Evolutionary conservation across 2,113 vertebrate species (phyloP), one percentile per base, ranked within the genome.

Genomic region (Marmota monax): DNA sequence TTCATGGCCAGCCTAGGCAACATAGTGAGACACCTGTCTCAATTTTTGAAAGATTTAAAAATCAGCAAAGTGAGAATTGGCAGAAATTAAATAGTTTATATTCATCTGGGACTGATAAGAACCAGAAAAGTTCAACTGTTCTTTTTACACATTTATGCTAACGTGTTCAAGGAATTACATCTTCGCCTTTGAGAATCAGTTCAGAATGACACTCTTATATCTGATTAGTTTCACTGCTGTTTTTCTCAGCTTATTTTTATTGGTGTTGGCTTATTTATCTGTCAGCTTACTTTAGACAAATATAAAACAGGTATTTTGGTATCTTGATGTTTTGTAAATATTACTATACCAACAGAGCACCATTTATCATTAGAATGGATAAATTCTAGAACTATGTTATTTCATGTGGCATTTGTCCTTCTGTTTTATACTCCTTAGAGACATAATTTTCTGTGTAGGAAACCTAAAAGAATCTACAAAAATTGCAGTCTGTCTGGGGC

Each of bases 111-210:
- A 84, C n/a, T 65, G 9, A 34, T 65, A 95, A 53, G 51, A 53
- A 92, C 34, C 27, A 65, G 29, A 90, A 23, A 73, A 78, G 20
- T 13, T 67, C 39, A 83, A 14, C 25, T 90, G 6, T 92, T 93
- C 74, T 80, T 95, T 92, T 77, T 56, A 77, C 18, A 80, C 16
- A 20, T 61, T 78, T 86, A 63, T 88, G 58, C 45, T 20, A 88
- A 88, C 16, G 32, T 91, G 1, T 22, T 53, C 51, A 70, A 5
- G 72, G 51, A 95, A 48, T 95, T 96, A 63, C 0, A 91, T 22
- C 32, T 92, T 86, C 85, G 27, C 27, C 69, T 94, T 45, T 92
- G 63, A 82, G 61, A 96, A 87, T 94, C 27, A 29, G 25, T 76
- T 92, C 63, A 84, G 48, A 95, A 58, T 94, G 23, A 74, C 4